These are phyloP conservation scores for Galeruca laticollis DNA, from an alignment of 2,888 invertebrate genomes.

Conservation along the genomic window DNA sequence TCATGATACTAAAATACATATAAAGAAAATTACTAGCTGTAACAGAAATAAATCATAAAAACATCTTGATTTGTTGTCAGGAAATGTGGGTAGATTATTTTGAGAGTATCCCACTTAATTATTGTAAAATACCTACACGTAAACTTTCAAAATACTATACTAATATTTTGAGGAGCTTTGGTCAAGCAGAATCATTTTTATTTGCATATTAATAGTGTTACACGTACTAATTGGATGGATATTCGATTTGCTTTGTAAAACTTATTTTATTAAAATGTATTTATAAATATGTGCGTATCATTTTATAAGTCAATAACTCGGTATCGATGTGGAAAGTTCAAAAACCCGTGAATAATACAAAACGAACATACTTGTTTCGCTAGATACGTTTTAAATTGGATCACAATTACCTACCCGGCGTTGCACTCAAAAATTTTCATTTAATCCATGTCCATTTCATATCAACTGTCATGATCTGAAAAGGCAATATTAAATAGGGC, in stretches of 20 bases:
- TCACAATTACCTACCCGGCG: too few relatives aligned
- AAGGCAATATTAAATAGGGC: too few relatives aligned
- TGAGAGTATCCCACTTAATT: too few relatives aligned
- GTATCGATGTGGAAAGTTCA: conserved; percentile 24
- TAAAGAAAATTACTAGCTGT: background rate
- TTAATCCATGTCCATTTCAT: too few relatives aligned
- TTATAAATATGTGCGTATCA: conserved; percentile 19
- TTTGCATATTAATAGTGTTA: too few relatives aligned
- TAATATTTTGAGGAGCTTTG: too few relatives aligned
- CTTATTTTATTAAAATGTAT: conserved; percentile 19
- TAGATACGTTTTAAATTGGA: background rate
- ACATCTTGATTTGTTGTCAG: background rate
- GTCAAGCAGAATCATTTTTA: too few relatives aligned
- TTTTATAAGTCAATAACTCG: conserved; percentile 32
- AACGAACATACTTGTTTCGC: background rate
- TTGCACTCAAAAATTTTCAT: too few relatives aligned
- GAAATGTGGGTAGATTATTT: background rate
- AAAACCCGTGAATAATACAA: conserved; percentile 25
- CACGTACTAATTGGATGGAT: too few relatives aligned
- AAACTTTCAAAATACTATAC: too few relatives aligned
- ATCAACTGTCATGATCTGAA: too few relatives aligned
- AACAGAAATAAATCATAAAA: background rate
- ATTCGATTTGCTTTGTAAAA: conserved; percentile 19
- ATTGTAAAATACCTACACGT: too few relatives aligned
- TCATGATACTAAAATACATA: background rate